Percentiles rank a stretch among this genome's conserved stretches.
Conservation (phyloP, 2,113 vertebrate species). For the Mesoclemmys tuberculata region DNA sequence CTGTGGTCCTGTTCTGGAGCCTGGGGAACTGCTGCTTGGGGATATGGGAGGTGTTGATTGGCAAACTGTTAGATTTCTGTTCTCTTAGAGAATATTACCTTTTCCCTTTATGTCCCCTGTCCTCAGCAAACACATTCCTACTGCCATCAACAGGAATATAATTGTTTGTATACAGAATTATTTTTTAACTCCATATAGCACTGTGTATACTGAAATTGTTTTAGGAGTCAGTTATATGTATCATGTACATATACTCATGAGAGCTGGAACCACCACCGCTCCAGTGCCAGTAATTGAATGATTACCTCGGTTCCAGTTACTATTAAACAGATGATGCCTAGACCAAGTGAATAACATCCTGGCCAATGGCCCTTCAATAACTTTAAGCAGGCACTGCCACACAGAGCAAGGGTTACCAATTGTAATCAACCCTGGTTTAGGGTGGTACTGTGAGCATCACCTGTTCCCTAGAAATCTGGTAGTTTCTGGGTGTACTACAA, state of each 20-base stretch:
- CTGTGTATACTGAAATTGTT: neutral
- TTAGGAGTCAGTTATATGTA: neutral
- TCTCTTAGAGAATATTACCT: neutral
- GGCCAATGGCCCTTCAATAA: neutral
- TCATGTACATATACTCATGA: neutral
- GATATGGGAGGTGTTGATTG: neutral
- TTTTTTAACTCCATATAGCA: neutral
- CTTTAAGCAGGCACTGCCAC: neutral
- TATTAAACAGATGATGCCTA: neutral
- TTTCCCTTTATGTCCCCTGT: neutral
- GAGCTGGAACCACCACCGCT: neutral
- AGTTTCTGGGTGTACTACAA: neutral
- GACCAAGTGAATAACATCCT: neutral
- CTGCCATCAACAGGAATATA: neutral
- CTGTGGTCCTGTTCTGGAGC: neutral
- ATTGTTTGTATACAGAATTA: neutral
- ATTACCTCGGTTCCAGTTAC: neutral
- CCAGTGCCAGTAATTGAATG: neutral
- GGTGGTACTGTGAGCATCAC: neutral
- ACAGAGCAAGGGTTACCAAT: neutral
- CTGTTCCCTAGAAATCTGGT: neutral
- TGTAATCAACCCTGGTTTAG: neutral
- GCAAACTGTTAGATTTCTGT: neutral
- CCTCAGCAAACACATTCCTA: neutral
- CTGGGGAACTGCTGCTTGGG: neutral